phyloP scores from a whole-genome alignment of 2,797 vertebrate species.

The Tapirus indicus region DNA sequence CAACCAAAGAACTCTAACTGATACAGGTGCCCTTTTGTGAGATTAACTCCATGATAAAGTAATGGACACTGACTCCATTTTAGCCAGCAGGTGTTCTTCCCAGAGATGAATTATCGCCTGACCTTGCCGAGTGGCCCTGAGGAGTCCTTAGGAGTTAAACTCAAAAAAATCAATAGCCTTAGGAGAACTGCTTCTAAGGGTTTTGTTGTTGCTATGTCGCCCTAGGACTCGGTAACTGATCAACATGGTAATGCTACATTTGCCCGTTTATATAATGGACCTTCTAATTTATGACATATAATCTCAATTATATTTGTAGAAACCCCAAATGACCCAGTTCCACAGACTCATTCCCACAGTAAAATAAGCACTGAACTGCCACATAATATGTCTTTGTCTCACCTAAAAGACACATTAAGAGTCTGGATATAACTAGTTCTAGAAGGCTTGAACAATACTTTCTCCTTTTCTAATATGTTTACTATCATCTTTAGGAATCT shows the following conservation, averaged over 20 bases:
- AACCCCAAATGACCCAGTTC: constrained; percentile 9
- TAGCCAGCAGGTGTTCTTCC: background rate
- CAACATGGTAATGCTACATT: background rate
- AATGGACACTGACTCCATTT: constrained; percentile 23
- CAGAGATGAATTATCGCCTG: constrained; percentile 50
- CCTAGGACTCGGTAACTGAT: background rate
- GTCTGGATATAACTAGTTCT: background rate
- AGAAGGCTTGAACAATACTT: background rate
- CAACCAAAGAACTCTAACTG: background rate
- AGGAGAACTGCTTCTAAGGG: background rate
- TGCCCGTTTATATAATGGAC: background rate
- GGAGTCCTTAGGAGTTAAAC: constrained; percentile 1
- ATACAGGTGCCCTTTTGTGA: constrained; percentile 14
- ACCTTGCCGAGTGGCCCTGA: background rate
- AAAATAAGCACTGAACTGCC: background rate
- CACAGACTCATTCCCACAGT: background rate
- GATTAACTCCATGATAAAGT: constrained; percentile 63
- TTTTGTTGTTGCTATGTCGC: background rate
- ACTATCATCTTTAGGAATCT: background rate
- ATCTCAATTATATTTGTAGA: constrained; percentile 48
- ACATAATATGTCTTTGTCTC: background rate
- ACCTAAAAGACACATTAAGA: background rate
- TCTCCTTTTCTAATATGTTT: background rate
- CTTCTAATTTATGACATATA: constrained; percentile 49
- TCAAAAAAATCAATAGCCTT: background rate